These are phyloP conservation scores for Macaria notata DNA, from an alignment of 2,888 invertebrate genomes.

Conservation along the genomic window DNA sequence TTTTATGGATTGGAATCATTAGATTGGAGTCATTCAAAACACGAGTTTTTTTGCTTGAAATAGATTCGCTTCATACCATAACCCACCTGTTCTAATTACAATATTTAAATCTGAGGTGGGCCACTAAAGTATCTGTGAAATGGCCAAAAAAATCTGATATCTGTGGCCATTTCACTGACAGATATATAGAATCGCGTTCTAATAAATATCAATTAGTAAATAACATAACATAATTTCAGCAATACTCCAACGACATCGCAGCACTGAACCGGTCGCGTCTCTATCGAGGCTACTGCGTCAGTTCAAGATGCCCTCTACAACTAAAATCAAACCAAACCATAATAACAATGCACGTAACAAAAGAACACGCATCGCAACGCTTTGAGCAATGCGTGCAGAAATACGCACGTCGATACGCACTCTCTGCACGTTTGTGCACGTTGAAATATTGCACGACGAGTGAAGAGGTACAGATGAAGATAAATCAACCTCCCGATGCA, in stretches of 20 bases:
- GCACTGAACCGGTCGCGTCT: conserved; percentile 36
- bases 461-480: conserved; percentile 15
- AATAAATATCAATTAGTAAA: too few relatives aligned
- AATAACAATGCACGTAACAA: too few relatives aligned
- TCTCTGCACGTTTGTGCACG: conserved; percentile 34
- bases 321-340: conserved; percentile 3
- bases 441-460: conserved; percentile 38
- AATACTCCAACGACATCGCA: conserved; percentile 5
- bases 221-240: conserved; percentile 4
- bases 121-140: too few relatives aligned
- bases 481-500: neutral
- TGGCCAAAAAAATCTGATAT: too few relatives aligned
- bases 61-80: too few relatives aligned
- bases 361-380: conserved; percentile 19
- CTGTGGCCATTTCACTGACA: too few relatives aligned
- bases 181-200: too few relatives aligned
- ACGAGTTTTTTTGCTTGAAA: too few relatives aligned
- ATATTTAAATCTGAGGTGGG: too few relatives aligned
- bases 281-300: conserved; percentile 41
- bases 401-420: conserved; percentile 21
- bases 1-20: too few relatives aligned
- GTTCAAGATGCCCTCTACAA: conserved; percentile 28
- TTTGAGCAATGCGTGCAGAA: conserved; percentile 39
- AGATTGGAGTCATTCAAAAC: too few relatives aligned
- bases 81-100: too few relatives aligned